These are phyloP conservation scores for Drosophila emarginata DNA, from an alignment of 2,888 invertebrate genomes.

Conservation along the genomic window DNA sequence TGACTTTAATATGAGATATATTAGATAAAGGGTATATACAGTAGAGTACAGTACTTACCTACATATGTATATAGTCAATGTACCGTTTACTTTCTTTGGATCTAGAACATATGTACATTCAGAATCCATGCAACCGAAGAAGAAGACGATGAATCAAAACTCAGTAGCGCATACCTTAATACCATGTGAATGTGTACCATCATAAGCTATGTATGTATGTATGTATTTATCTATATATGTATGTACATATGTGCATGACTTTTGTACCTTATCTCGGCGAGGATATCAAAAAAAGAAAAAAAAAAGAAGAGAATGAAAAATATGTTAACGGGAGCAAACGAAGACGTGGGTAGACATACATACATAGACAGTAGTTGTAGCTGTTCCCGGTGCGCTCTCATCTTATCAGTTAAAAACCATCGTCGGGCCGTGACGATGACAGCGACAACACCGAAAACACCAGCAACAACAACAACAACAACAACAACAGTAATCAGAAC, in stretches of 20 bases:
- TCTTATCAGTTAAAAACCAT: constrained; percentile 63
- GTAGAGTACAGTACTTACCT: no score
- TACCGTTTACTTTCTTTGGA: no score
- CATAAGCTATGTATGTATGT: no score
- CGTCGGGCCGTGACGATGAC: constrained; percentile 69
- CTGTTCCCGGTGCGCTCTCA: background rate
- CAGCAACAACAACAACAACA: constrained; percentile 17
- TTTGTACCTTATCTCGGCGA: constrained; percentile 50
- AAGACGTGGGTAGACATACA: constrained; percentile 5
- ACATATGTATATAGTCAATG: no score
- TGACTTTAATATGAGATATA: no score
- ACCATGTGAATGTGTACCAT: no score
- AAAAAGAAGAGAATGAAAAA: background rate
- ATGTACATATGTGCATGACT: background rate
- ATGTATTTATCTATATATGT: background rate
- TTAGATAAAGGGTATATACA: no score
- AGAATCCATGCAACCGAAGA: background rate
- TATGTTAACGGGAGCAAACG: constrained; percentile 18
- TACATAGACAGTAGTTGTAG: constrained; percentile 36
- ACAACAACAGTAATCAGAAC: constrained; percentile 47
- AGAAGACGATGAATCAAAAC: constrained; percentile 18
- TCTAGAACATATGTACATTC: no score
- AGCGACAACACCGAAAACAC: constrained; percentile 30
- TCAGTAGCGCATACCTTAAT: constrained; percentile 58
- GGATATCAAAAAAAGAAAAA: constrained; percentile 48